These are phyloP conservation scores for Oncorhynchus tshawytscha DNA, from an alignment of 2,113 vertebrate genomes.

Conservation along the genomic window DNA sequence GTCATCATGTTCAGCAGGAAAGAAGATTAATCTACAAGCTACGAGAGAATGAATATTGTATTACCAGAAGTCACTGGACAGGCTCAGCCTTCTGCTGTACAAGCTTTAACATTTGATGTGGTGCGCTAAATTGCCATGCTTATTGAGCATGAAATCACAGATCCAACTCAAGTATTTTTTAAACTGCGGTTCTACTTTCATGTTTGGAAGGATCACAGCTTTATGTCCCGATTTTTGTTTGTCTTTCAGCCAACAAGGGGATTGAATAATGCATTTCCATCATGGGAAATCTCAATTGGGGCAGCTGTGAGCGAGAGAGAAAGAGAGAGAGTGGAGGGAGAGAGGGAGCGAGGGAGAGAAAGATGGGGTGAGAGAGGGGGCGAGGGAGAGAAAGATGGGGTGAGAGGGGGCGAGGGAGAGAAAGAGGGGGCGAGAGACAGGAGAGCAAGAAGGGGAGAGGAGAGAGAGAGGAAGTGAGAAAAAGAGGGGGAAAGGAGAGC, in stretches of 20 bases:
- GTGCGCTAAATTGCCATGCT: neutral
- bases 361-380: neutral
- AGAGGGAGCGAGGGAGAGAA: neutral
- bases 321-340: neutral
- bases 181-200: neutral
- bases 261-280: conserved; percentile 38
- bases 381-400: neutral
- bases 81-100: neutral
- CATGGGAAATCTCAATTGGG: conserved; percentile 15
- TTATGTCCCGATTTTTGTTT: conserved; percentile 29
- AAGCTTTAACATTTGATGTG: neutral
- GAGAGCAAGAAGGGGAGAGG: too few species aligned
- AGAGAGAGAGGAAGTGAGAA: too few species aligned
- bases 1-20: conserved; percentile 2
- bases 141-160: neutral
- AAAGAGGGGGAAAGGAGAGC: too few species aligned
- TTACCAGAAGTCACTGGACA: neutral
- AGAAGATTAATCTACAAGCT: neutral
- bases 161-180: neutral
- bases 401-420: too few species aligned
- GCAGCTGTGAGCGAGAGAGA: neutral
- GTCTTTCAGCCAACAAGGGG: conserved; percentile 26
- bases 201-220: conserved; percentile 28
- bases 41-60: neutral
- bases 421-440: too few species aligned